Evolutionary conservation across 2,888 invertebrate genomes (phyloP), one percentile per base, ranked within the genome.

Genomic region (Acanthosoma haemorrhoidale): DNA sequence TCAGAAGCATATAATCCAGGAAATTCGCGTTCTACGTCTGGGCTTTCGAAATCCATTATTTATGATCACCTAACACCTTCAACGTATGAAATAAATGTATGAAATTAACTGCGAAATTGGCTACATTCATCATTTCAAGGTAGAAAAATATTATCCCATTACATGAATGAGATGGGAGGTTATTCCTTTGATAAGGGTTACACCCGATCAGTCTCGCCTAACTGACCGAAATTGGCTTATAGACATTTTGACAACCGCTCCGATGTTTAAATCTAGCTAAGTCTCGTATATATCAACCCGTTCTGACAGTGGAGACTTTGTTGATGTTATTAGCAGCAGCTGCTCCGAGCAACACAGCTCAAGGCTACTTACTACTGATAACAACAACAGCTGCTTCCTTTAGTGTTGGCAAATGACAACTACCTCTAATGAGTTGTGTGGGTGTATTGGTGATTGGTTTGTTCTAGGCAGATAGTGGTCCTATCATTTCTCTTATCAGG

Each of bases 1-100:
- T 92, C 92, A 2, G 91, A 90, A 38, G 91, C 91, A 78, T 92
- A 94, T 66, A 93, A 81, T 58, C 94, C 93, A 25, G 93, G 93
- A 80, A 94, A 94, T 79, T 93, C 92, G 80, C 92, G 92, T 81
- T 92, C 93, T 38, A 91, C 91, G 78, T 94, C 93, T 29, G 92
- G 92, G 80, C 92, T 92, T 81, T 90, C 90, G 80, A 90, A 90
- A 83, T 91, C 90, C 90, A 90, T 90, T 51, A 25, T 67, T 51
- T 16, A 51, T 2, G 1, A 2, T 25, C 29, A 16, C 13, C 25
- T 13, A 43, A 43, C 25, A 13, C 3, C 43, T 16, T 25, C n/a
- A 51, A 51, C 29, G 13, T 11, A 51, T 29, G 21, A 25, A 25
- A 51, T 25, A 25, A 25, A 51, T n/a, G n/a, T 25, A n/a, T 13